phyloP scores from a whole-genome alignment of 2,888 invertebrate genomes.

The Diaphora mendica region DNA sequence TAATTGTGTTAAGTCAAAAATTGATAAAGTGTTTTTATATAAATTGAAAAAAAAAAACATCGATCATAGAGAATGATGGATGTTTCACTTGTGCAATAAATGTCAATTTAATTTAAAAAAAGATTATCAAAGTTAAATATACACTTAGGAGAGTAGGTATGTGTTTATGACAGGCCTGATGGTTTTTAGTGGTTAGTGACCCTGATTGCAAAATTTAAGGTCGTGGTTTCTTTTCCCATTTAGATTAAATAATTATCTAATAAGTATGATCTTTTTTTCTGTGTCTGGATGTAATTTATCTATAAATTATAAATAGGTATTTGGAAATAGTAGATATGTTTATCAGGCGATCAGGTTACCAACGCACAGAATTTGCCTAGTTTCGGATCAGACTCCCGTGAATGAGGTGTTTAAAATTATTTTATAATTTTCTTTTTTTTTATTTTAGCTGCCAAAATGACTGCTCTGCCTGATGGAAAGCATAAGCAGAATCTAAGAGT shows the following conservation, averaged over 20 bases:
- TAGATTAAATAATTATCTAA: not conserved
- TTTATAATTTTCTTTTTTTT: too few species aligned
- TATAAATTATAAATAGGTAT: too few species aligned
- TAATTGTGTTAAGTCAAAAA: constrained; percentile 1
- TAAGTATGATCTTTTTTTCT: too few species aligned
- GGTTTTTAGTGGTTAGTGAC: not conserved
- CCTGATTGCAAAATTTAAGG: not conserved
- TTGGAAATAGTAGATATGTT: too few species aligned
- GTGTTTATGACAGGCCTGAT: not conserved
- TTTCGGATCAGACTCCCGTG: too few species aligned
- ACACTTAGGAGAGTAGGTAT: not conserved
- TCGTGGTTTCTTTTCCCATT: not conserved
- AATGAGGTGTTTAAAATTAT: too few species aligned
- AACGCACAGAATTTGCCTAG: too few species aligned
- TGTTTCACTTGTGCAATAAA: not conserved
- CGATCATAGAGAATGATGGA: not conserved
- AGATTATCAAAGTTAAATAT: not conserved
- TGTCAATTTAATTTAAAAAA: constrained; percentile 2
- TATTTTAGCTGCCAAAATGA: too few species aligned
- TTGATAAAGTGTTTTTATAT: not conserved
- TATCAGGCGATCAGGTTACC: too few species aligned
- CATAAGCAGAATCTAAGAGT: too few species aligned
- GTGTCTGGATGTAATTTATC: too few species aligned
- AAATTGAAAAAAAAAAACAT: not conserved
- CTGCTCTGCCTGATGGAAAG: too few species aligned